A percentile compares a stretch with the other conserved stretches of the same genome.
These are phyloP conservation scores for Idaea biselata DNA, from an alignment of 2,888 invertebrate species.

Conservation along the genomic window DNA sequence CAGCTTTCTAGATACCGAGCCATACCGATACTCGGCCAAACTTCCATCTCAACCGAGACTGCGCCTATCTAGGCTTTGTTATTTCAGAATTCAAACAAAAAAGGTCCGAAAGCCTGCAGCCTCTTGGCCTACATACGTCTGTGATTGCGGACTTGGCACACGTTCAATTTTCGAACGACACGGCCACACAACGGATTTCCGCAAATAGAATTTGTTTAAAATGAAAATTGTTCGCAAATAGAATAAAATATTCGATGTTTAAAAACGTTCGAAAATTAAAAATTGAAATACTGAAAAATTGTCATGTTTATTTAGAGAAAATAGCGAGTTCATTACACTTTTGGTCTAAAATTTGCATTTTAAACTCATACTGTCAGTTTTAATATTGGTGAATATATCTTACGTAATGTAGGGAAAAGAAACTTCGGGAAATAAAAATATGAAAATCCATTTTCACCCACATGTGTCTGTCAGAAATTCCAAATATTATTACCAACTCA, in stretches of 20 bases:
- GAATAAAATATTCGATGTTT: constrained; percentile 14
- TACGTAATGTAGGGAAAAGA: neutral
- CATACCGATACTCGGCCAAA: neutral
- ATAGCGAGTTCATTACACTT: neutral
- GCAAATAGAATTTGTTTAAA: constrained; percentile 38
- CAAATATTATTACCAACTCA: neutral
- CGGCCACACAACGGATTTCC: constrained; percentile 41
- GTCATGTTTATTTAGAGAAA: neutral
- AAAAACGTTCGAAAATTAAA: neutral
- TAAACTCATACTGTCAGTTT: too few species aligned
- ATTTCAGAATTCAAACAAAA: constrained; percentile 38
- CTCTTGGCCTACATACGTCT: constrained; percentile 72
- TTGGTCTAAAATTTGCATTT: too few species aligned
- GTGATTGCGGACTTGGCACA: constrained; percentile 68
- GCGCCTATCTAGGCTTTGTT: constrained; percentile 20
- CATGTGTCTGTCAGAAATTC: neutral
- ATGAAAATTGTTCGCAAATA: constrained; percentile 15
- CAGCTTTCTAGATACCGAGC: neutral
- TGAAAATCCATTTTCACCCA: neutral
- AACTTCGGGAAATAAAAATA: neutral
- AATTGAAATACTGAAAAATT: neutral
- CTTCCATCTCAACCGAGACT: neutral
- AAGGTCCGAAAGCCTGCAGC: constrained; percentile 51
- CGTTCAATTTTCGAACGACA: constrained; percentile 55
- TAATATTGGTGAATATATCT: too few species aligned